phyloP scores from a whole-genome alignment of 2,797 vertebrate species.

The Centroberyx gerrardi region DNA sequence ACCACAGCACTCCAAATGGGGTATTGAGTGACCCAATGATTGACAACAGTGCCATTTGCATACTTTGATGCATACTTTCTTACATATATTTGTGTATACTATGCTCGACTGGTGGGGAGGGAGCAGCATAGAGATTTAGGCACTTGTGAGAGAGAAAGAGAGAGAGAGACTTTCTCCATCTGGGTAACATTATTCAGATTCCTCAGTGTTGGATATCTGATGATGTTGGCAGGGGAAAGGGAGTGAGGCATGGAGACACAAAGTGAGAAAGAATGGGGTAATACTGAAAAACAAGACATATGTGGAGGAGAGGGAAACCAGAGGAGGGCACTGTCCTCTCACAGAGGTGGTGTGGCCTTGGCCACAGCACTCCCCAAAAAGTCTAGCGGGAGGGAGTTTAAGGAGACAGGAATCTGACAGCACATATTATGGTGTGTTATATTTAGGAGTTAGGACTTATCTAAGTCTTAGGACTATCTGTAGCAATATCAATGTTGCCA shows the following conservation, averaged over 20 bases:
- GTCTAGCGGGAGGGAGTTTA: neutral
- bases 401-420: constrained; percentile 31
- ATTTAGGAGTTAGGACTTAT: neutral
- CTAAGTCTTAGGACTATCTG: too few relatives aligned
- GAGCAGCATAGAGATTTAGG: constrained; percentile 4
- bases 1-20: neutral
- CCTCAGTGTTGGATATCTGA: constrained; percentile 69
- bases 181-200: constrained; percentile 77
- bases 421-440: constrained; percentile 2
- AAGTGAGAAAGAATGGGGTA: constrained; percentile 41
- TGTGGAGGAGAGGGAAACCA: constrained; percentile 29
- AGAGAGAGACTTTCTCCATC: constrained; percentile 54
- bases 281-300: constrained; percentile 20
- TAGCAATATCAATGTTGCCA: constrained; percentile 2
- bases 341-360: constrained; percentile 32
- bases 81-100: neutral
- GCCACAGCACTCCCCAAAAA: constrained; percentile 33
- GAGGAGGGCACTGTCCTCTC: constrained; percentile 66
- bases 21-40: neutral
- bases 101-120: neutral
- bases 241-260: constrained; percentile 45
- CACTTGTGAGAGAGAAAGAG: constrained; percentile 13
- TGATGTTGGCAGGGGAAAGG: constrained; percentile 66
- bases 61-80: neutral
- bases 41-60: constrained; percentile 12